A percentile compares a stretch with the other conserved stretches of the same genome.
These are phyloP conservation scores for Urocynchramus pylzowi DNA, from an alignment of 2,113 vertebrate species.

Conservation along the genomic window DNA sequence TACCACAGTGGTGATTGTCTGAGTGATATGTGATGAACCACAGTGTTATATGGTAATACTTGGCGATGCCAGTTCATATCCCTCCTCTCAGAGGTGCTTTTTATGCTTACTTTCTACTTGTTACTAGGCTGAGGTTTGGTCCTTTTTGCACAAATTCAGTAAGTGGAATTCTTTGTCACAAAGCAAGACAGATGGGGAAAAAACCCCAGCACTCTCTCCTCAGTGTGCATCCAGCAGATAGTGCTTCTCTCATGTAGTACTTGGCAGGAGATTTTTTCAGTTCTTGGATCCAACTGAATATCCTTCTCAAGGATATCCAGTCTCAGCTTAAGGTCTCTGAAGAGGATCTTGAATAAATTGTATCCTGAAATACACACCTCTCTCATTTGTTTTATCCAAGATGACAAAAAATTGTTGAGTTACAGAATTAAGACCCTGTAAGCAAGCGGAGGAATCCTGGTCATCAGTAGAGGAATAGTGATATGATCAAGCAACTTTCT, in stretches of 20 bases:
- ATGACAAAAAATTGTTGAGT: background rate
- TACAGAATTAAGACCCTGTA: background rate
- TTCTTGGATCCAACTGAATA: background rate
- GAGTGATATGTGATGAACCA: background rate
- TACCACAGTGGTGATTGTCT: background rate
- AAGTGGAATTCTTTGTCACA: background rate
- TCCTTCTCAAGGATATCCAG: background rate
- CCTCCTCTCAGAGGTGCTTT: background rate
- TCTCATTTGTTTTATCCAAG: background rate
- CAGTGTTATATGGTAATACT: background rate
- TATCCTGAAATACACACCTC: background rate
- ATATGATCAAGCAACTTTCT: background rate
- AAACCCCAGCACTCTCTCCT: accelerated
- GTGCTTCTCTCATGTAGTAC: background rate
- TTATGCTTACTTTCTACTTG: background rate
- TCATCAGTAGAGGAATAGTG: background rate
- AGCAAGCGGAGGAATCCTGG: background rate
- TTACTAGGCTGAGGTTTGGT: background rate
- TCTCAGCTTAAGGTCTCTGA: background rate
- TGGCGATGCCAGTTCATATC: background rate
- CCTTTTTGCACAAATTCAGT: background rate
- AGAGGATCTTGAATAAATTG: background rate
- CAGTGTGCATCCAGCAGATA: background rate
- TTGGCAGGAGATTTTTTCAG: background rate
- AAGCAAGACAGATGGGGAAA: background rate